Evolutionary conservation across 2,797 vertebrate species (phyloP), one percentile per base, ranked within the genome.

Genomic region (Coregonus ussuriensis): DNA sequence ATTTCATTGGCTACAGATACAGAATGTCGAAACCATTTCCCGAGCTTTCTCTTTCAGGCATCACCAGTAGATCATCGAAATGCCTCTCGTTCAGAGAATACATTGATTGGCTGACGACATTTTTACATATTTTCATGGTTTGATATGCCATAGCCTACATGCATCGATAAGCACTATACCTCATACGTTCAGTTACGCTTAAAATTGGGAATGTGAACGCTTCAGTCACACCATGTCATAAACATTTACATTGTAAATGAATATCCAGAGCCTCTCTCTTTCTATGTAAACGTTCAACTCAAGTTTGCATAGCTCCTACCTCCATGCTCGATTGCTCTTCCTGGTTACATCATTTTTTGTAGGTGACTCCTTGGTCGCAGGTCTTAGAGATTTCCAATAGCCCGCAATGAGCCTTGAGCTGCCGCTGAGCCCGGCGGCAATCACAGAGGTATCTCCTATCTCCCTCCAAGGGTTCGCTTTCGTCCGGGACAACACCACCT

Each of bases 1-100:
- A 72, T 82, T 5, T 85, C 78, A 92, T 93, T 93, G 92, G 93
- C 37, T 82, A 47, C 41, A 47, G 41, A 47, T 33, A 1, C 3
- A 70, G 79, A 76, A 85, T 77, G 80, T 68, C 3, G 0, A 47
- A 41, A 9, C 7, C 0, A 5, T 33, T 76, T 74, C 62, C 74
- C 5, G 76, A 71, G 51, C 56, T 25, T n/a, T 33, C 2, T 59
- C 0, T 65, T 4, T 35, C 71, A 92, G 89, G 53, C 83, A 62
- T 72, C 35, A 85, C 0, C 18, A 90, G 80, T 74, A 89, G 0
- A 1, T 47, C 2, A 0, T 31, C 72, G 82, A 85, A 14, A 37
- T 25, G 1, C 41, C 16, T 54, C 4, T 54, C 13, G 16, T 54
- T n/a, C 54, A 59, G 54, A 59, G 18, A 59, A 59, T 59, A 59